A percentile compares a stretch with the other conserved stretches of the same genome.
These are phyloP conservation scores for Alaudala cheleensis DNA, from an alignment of 2,113 vertebrate species.

Conservation along the genomic window DNA sequence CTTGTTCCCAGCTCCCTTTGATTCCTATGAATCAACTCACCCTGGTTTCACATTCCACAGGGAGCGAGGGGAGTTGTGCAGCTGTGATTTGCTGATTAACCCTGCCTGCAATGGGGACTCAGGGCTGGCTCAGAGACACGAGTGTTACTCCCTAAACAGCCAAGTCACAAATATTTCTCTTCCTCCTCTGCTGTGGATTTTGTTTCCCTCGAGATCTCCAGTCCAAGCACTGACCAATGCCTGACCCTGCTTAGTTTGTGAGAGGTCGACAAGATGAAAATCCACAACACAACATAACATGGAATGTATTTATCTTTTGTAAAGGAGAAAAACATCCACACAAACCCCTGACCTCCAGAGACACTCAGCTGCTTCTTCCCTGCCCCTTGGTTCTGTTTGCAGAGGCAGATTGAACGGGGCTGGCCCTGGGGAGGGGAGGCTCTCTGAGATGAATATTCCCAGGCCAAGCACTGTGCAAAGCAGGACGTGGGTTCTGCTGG, in stretches of 20 bases:
- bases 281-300: neutral
- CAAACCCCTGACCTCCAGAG: neutral
- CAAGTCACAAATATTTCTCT: neutral
- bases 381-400: neutral
- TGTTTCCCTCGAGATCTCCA: neutral
- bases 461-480: constrained; percentile 25
- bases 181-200: neutral
- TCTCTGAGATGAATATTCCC: neutral
- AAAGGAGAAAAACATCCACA: neutral
- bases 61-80: neutral
- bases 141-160: neutral
- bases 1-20: neutral
- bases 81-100: neutral
- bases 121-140: neutral
- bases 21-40: neutral
- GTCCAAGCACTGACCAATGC: neutral
- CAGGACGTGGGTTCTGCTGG: neutral
- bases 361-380: neutral
- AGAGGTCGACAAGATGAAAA: neutral
- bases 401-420: neutral
- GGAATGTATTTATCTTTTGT: neutral
- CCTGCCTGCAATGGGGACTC: neutral
- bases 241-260: constrained; percentile 22
- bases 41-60: neutral
- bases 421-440: neutral